Percentiles rank a stretch among this genome's conserved stretches.
Conservation (phyloP, 2,888 invertebrate genomes). For the Heliothis peltigera region DNA sequence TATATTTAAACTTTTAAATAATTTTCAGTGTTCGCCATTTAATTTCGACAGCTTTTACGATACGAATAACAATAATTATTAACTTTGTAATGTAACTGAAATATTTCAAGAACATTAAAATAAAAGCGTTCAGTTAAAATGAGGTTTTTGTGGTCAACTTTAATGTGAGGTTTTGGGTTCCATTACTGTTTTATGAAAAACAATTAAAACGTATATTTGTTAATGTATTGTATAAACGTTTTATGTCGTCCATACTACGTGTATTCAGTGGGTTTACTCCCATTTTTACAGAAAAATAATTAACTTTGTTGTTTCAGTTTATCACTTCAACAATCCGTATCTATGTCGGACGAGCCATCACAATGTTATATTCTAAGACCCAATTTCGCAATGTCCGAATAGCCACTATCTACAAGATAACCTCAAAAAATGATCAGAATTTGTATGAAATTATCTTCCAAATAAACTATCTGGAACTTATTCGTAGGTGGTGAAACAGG, state of each 20-base stretch:
- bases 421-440: too few relatives aligned
- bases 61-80: neutral
- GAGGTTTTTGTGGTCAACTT: constrained; percentile 4
- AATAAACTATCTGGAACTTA: too few relatives aligned
- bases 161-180: constrained; percentile 15
- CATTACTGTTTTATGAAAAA: constrained; percentile 1
- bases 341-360: too few relatives aligned
- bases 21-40: constrained; percentile 1
- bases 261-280: too few relatives aligned
- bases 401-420: too few relatives aligned
- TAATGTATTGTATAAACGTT: neutral
- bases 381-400: too few relatives aligned
- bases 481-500: too few relatives aligned
- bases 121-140: constrained; percentile 14
- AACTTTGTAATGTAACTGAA: neutral
- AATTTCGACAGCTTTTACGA: constrained; percentile 2
- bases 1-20: constrained; percentile 9
- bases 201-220: neutral
- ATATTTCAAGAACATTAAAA: neutral
- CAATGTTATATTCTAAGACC: too few relatives aligned
- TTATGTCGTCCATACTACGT: neutral
- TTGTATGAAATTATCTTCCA: too few relatives aligned
- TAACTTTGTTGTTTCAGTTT: too few relatives aligned
- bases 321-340: too few relatives aligned
- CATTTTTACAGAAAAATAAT: too few relatives aligned